Conservation (phyloP, 2,113 vertebrate species). For the Rhinolophus ferrumequinum region DNA sequence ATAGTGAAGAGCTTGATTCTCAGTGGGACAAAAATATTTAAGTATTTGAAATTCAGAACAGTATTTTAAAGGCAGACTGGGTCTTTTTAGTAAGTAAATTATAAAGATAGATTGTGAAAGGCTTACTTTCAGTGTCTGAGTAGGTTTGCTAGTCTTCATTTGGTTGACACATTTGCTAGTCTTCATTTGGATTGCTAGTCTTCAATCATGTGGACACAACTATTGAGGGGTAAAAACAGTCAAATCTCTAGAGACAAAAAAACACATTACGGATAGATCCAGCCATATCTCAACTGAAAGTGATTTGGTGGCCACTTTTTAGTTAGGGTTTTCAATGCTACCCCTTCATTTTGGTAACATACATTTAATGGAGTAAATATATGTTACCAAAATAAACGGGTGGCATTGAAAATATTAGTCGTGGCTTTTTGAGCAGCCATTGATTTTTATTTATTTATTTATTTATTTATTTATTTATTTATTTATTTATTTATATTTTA, state of each 20-base stretch:
- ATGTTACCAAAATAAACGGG: no score
- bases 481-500: no score
- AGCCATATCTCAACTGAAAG: neutral
- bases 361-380: neutral
- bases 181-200: neutral
- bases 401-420: no score
- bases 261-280: neutral
- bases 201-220: neutral
- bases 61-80: neutral
- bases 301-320: neutral
- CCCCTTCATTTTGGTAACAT: neutral
- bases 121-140: neutral
- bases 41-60: neutral
- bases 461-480: neutral
- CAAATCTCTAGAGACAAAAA: neutral
- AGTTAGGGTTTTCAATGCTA: neutral
- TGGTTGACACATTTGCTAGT: neutral
- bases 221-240: neutral
- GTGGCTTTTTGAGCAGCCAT: neutral
- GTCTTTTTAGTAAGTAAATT: neutral
- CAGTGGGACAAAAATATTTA: neutral
- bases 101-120: neutral
- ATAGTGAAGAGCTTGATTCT: neutral
- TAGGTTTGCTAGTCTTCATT: neutral
- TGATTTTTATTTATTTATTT: neutral